A percentile compares a stretch with the other conserved stretches of the same genome.
Evolutionary conservation across 2,797 vertebrate species (phyloP).

Genomic region (Peromyscus attwateri): DNA sequence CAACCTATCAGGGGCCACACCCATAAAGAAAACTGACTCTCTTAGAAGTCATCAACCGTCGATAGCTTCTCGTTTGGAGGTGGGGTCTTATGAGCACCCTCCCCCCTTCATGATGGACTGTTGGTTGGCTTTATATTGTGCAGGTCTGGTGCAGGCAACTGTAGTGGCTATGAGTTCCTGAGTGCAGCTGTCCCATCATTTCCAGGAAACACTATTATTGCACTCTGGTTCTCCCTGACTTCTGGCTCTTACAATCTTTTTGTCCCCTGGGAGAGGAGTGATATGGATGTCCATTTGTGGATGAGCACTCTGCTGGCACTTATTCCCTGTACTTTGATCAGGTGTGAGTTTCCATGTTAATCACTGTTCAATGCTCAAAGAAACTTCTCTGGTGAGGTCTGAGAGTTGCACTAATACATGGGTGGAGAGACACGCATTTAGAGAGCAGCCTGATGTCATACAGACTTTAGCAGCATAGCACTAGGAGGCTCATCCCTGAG

Average conservation of each 20-base stretch:
- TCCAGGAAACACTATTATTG: neutral
- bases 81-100: neutral
- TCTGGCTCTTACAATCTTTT: neutral
- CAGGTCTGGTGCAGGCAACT: neutral
- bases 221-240: neutral
- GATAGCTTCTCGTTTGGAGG: neutral
- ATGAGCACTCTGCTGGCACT: neutral
- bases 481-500: neutral
- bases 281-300: neutral
- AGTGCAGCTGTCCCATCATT: neutral
- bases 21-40: neutral
- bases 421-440: neutral
- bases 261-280: neutral
- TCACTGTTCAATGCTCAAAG: neutral
- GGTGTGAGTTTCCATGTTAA: neutral
- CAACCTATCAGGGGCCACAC: neutral
- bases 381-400: neutral
- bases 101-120: neutral
- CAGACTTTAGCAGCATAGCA: neutral
- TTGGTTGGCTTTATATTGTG: neutral
- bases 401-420: too few relatives aligned
- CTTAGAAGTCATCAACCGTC: neutral
- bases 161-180: neutral
- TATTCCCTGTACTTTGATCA: neutral
- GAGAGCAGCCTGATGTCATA: neutral